Base-by-base conservation (phyloP, 2,113 vertebrate species). In the Scophthalmus maximus region DNA sequence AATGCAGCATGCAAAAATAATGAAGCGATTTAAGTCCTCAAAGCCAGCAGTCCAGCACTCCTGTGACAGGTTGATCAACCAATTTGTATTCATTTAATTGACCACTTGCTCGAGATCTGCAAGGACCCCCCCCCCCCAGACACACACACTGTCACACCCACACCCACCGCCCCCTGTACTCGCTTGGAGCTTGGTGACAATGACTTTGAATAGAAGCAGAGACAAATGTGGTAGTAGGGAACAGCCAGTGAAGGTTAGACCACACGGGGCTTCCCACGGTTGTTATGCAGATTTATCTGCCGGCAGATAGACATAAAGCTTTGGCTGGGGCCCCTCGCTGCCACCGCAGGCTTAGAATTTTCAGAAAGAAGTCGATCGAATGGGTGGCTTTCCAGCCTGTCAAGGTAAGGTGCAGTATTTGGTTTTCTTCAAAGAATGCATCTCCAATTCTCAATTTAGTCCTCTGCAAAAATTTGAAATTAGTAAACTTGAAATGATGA, bases 351-450 rank as follows among this genome's bases (percentile, higher is more conserved):
- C 52, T 85, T 89, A 73, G 88, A 77, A 69, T 58, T 82, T 80
- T 69, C 80, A 85, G 76, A 87, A 76, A 73, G 81, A 88, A 84
- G 83, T 68, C 90, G 87, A 78, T 87, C 50, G 76, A 89, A 85
- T 60, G 82, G 65, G 78, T 63, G 78, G 68, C 73, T 80, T 83
- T 76, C 73, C 76, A 60, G 71, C 83, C 75, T 76, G 64, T 64
- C 73, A 89, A 93, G 89, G 93, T 93, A 93, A 93, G 89, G 52
- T 66, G 29, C 66, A 77, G 78, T 66, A 59, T 58, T 78, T 78
- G 76, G 78, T 73, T 81, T 65, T 42, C 66, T 81, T 73, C 60
- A 86, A 85, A 91, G 76, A 89, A 89, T 88, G 74, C 88, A 91
- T 87, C 84, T 86, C 66, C 80, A 78, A 84, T 88, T 88, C 69